These are phyloP conservation scores for Ctenochaetus hawaiiensis DNA, from an alignment of 2,797 vertebrate species.

Conservation along the genomic window DNA sequence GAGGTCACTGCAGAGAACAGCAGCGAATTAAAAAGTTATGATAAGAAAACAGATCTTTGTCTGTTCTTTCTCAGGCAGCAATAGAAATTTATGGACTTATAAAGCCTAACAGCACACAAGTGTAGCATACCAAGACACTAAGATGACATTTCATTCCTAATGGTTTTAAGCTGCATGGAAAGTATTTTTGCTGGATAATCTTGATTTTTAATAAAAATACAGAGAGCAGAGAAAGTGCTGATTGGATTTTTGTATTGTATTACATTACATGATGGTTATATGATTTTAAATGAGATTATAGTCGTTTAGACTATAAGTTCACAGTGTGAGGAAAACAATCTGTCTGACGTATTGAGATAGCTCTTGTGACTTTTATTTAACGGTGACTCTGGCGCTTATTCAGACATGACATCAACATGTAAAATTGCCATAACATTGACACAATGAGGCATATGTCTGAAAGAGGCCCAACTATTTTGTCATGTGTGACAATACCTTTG, in stretches of 20 bases:
- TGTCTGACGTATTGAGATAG: not conserved
- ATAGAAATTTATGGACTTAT: not conserved
- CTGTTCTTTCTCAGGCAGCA: not conserved
- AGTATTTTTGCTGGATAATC: not conserved
- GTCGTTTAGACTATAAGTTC: too few relatives aligned
- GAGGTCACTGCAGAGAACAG: not conserved
- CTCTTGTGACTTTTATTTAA: not conserved
- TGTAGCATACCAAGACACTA: too few relatives aligned
- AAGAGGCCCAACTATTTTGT: not conserved
- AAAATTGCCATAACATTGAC: not conserved
- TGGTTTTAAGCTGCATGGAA: not conserved
- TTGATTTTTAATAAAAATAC: not conserved
- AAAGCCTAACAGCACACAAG: not conserved
- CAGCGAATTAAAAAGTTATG: not conserved
- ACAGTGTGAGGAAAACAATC: too few relatives aligned
- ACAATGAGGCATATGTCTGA: not conserved
- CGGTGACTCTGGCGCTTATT: not conserved
- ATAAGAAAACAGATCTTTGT: not conserved
- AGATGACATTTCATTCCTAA: not conserved
- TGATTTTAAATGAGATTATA: too few relatives aligned
- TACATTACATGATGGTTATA: too few relatives aligned
- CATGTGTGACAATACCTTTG: conserved; percentile 86
- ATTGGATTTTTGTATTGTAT: not conserved
- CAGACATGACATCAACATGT: not conserved
- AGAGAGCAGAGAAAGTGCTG: not conserved